Conservation (phyloP, 2,113 vertebrate genomes). For the Vanacampus margaritifer region DNA sequence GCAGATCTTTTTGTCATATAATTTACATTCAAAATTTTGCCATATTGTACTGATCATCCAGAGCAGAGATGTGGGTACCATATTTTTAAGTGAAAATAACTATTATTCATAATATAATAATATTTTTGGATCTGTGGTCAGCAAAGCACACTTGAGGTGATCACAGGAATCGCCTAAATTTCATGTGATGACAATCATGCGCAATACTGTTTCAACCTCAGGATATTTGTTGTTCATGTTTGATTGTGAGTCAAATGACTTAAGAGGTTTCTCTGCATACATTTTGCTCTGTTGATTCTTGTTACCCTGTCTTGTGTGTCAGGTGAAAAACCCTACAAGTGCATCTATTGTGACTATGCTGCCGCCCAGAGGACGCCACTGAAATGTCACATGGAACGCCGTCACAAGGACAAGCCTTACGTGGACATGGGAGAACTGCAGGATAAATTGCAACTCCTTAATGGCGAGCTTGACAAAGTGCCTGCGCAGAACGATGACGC, state of each 20-base stretch:
- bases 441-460: conserved; percentile 15
- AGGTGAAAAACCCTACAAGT: conserved; percentile 98
- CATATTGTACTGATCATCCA: too few species aligned
- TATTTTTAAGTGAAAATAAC: neutral
- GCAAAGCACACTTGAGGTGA: too few species aligned
- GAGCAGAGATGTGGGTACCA: too few species aligned
- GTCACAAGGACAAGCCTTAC: conserved; percentile 85
- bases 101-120: too few species aligned
- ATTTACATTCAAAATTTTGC: too few species aligned
- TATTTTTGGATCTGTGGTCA: too few species aligned
- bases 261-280: neutral
- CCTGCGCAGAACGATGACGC: conserved; percentile 30
- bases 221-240: neutral
- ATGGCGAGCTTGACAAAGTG: conserved; percentile 20
- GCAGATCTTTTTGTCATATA: too few species aligned
- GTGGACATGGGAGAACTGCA: conserved; percentile 31
- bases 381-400: conserved; percentile 90
- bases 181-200: too few species aligned
- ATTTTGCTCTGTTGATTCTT: neutral
- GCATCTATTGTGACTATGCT: conserved; percentile 92
- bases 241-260: neutral
- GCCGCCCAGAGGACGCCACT: conserved; percentile 96
- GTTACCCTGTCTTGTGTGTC: conserved; percentile 20
- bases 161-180: too few species aligned
- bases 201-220: too few species aligned